phyloP scores from a whole-genome alignment of 2,888 invertebrate genomes.

The Cantharis rufa region DNA sequence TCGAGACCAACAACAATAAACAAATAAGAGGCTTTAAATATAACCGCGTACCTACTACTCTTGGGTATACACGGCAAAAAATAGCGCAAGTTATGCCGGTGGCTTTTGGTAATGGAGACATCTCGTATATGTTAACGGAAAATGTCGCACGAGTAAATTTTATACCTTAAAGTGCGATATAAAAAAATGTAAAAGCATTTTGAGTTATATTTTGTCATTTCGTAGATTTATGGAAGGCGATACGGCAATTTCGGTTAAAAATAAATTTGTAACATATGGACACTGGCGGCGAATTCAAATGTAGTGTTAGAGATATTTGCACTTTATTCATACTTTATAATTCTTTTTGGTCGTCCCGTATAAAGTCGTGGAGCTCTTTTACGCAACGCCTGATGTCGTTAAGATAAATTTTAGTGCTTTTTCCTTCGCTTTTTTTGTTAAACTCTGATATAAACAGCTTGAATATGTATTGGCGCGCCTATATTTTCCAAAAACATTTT shows the following conservation, averaged over 20 bases:
- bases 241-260: background rate
- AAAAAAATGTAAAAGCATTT: background rate
- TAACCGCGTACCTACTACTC: too few species aligned
- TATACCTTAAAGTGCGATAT: background rate
- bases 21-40: background rate
- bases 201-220: background rate
- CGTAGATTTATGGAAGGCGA: background rate
- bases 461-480: conserved; percentile 16
- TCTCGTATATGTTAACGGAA: too few species aligned
- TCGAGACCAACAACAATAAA: background rate
- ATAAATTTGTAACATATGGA: conserved; percentile 17
- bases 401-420: conserved; percentile 31
- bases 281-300: conserved; percentile 28
- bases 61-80: too few species aligned
- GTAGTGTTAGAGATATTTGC: conserved; percentile 28
- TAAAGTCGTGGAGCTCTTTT: conserved; percentile 26
- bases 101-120: background rate
- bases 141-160: background rate
- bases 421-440: conserved; percentile 21
- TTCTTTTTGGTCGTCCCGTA: conserved; percentile 22
- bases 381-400: conserved; percentile 27
- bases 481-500: background rate
- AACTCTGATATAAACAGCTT: conserved; percentile 10
- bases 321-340: conserved; percentile 34
- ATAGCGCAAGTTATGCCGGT: too few species aligned